A percentile compares a stretch with the other conserved stretches of the same genome.
These are phyloP conservation scores for Archegozetes longisetosus DNA, from an alignment of 1,140 invertebrate genomes.

Conservation along the genomic window DNA sequence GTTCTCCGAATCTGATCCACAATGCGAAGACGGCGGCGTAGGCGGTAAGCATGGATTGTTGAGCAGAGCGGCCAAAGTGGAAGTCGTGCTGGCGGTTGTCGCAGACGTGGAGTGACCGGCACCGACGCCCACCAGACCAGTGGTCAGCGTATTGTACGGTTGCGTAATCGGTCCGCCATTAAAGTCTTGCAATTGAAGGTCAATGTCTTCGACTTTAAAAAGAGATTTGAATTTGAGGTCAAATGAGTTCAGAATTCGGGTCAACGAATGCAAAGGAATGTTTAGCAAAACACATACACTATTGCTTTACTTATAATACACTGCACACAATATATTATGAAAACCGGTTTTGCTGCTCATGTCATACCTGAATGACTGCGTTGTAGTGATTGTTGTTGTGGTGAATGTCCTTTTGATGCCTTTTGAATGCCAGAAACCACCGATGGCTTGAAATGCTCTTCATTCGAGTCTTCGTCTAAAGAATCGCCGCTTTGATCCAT, in stretches of 20 bases:
- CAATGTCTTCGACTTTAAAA: not conserved
- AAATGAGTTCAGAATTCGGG: not conserved
- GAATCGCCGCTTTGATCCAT: not conserved
- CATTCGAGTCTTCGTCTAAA: not conserved
- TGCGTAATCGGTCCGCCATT: too few species aligned
- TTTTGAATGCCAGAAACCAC: not conserved
- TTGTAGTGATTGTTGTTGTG: too few species aligned
- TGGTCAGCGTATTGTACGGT: too few species aligned
- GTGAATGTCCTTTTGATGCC: not conserved
- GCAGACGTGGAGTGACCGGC: not conserved
- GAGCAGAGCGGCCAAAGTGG: conserved; percentile 10
- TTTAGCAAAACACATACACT: too few species aligned
- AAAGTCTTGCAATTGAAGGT: not conserved
- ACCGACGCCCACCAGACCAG: too few species aligned
- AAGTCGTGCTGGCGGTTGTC: conserved; percentile 2
- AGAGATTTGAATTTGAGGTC: not conserved
- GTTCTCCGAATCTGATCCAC: conserved; percentile 13
- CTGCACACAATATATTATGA: too few species aligned
- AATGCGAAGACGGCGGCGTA: conserved; percentile 11
- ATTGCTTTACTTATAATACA: too few species aligned
- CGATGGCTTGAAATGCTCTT: not conserved
- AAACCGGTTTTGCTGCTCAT: not conserved
- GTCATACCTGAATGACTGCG: too few species aligned
- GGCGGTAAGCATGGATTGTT: conserved; percentile 13
- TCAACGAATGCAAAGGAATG: not conserved